Evolutionary conservation across 2,113 vertebrate genomes (phyloP).

Genomic region (Brachionichthys hirsutus): DNA sequence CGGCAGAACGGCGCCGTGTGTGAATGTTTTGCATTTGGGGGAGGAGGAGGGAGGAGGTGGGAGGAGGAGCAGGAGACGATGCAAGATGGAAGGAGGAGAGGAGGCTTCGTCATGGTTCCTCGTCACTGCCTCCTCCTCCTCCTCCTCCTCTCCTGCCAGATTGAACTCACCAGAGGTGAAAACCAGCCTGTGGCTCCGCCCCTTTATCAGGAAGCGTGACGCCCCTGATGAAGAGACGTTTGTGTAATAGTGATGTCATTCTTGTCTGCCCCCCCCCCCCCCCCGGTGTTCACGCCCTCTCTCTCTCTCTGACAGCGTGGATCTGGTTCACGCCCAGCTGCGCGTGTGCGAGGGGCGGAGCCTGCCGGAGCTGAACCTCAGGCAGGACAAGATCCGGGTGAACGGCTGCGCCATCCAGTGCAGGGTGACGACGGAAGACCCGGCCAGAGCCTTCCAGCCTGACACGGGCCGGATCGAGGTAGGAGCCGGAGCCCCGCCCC

Average conservation of each 20-base stretch:
- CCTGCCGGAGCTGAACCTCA: conserved; percentile 83
- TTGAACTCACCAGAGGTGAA: too few relatives aligned
- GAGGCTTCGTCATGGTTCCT: conserved; percentile 2
- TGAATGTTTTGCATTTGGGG: conserved; percentile 40
- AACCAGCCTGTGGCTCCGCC: too few relatives aligned
- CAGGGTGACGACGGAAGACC: conserved; percentile 92
- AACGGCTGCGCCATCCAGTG: conserved; percentile 93
- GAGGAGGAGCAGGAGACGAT: neutral
- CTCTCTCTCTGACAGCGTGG: conserved; percentile 77
- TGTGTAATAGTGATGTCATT: too few relatives aligned
- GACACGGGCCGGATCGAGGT: conserved; percentile 94
- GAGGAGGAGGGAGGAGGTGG: conserved; percentile 3
- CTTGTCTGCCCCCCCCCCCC: too few relatives aligned
- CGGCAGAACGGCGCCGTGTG: too few relatives aligned
- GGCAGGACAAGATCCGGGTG: conserved; percentile 87
- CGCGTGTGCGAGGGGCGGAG: conserved; percentile 86
- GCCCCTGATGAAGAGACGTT: too few relatives aligned
- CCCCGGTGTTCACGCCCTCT: conserved; percentile 17
- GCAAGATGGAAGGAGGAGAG: neutral
- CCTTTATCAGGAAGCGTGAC: too few relatives aligned
- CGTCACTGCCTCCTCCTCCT: too few relatives aligned
- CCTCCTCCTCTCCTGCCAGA: too few relatives aligned
- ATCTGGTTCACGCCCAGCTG: conserved; percentile 91
- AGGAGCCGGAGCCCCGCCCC: conserved; percentile 22
- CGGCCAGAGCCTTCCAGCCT: conserved; percentile 88